Percentiles rank a stretch among this genome's conserved stretches.
These are phyloP conservation scores for Nibea albiflora DNA, from an alignment of 2,113 vertebrate genomes.

Conservation along the genomic window DNA sequence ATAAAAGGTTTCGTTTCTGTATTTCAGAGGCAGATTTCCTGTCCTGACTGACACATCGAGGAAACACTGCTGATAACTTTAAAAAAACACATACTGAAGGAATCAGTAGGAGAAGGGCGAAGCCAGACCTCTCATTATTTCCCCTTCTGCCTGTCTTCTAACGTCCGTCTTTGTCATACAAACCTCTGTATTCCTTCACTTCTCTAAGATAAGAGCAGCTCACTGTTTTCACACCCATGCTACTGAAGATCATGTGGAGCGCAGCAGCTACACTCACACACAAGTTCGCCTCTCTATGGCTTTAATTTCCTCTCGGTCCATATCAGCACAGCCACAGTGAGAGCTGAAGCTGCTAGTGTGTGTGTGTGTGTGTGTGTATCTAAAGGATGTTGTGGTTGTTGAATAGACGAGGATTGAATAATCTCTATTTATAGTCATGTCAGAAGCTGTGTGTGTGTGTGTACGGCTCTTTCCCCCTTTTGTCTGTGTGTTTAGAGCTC, in stretches of 20 bases:
- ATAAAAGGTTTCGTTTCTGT: neutral
- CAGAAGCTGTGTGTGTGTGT: slow-evolving; percentile 2
- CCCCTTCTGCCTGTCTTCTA: neutral
- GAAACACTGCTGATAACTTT: neutral
- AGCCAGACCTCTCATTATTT: slow-evolving; percentile 1
- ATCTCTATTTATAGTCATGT: slow-evolving; percentile 38
- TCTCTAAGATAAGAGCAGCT: slow-evolving; percentile 36
- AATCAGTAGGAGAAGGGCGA: neutral
- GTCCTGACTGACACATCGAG: neutral
- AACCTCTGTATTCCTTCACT: slow-evolving; percentile 7
- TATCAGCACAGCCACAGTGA: slow-evolving; percentile 19
- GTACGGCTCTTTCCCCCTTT: neutral
- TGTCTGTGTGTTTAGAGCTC: slow-evolving; percentile 11
- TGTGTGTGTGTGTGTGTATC: slow-evolving; percentile 16
- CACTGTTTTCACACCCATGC: slow-evolving; percentile 28
- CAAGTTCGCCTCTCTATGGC: neutral
- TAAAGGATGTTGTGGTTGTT: slow-evolving; percentile 40
- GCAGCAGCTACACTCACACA: slow-evolving; percentile 31
- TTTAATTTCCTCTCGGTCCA: slow-evolving; percentile 48
- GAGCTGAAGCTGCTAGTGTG: slow-evolving; percentile 3
- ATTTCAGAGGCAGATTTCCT: slow-evolving; percentile 16
- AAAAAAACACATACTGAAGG: neutral
- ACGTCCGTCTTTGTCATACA: slow-evolving; percentile 33
- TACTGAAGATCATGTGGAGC: neutral
- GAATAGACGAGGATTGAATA: slow-evolving; percentile 28